phyloP scores from a whole-genome alignment of 2,888 invertebrate species.

The Oscheius sp. region DNA sequence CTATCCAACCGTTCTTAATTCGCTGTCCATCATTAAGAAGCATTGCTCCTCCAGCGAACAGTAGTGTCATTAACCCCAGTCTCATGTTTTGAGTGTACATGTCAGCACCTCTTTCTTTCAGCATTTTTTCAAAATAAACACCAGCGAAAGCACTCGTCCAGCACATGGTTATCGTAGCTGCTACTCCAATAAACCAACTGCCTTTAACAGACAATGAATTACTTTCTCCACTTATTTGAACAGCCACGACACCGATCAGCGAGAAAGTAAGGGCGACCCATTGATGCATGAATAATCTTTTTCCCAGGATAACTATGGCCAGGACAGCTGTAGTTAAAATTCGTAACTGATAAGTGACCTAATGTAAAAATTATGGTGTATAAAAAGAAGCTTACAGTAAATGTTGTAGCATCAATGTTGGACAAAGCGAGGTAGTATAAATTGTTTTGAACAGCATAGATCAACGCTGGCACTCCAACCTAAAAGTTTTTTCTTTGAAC shows the following conservation, averaged over 20 bases:
- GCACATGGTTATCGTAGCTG: conserved; percentile 59
- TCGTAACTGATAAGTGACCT: conserved; percentile 95
- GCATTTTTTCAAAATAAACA: conserved; percentile 65
- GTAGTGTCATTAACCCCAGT: conserved; percentile 56
- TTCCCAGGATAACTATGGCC: conserved; percentile 76
- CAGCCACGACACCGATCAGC: conserved; percentile 75
- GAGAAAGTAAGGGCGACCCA: conserved; percentile 86
- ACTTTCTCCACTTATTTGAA: conserved; percentile 43
- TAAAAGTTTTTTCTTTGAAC: too few relatives aligned
- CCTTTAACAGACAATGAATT: conserved; percentile 10
- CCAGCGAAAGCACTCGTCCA: conserved; percentile 67
- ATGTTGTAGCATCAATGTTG: conserved; percentile 63
- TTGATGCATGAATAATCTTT: conserved; percentile 79
- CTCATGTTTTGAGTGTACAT: conserved; percentile 66
- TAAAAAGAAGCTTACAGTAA: conserved; percentile 44
- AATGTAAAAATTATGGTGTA: conserved; percentile 63
- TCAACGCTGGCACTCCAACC: conserved; percentile 62
- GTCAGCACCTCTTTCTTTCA: conserved; percentile 59
- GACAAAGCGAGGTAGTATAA: conserved; percentile 64
- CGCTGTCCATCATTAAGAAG: conserved; percentile 38
- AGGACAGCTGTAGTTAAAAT: conserved; percentile 95
- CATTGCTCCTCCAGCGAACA: conserved; percentile 58
- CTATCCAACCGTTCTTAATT: conserved; percentile 36
- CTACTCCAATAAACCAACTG: conserved; percentile 47
- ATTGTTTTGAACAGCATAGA: conserved; percentile 67